Evolutionary conservation across 2,888 invertebrate genomes (phyloP), one percentile per base, ranked within the genome.

Genomic region (Mesochorus sp.): DNA sequence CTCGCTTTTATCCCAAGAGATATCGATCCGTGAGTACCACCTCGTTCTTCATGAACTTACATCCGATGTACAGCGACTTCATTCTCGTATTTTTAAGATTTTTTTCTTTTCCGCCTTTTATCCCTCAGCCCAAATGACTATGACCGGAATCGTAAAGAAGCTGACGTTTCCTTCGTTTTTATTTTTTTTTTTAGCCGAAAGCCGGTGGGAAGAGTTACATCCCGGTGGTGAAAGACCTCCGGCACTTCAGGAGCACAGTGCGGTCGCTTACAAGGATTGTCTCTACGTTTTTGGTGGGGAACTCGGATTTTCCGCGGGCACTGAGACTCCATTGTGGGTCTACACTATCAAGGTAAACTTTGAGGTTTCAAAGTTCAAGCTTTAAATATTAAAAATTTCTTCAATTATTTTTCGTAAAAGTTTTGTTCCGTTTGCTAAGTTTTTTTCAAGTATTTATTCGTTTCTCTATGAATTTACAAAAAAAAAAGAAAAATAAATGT

Each of bases 231-330:
- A 95, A 80, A 92, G 93, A 34, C 95, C 97, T 49, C 96, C 96
- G 0, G 94, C 95, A 81, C 93, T 97, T 76, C 97, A 97, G 91
- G 97, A 97, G 89, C 97, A 97, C 92, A 94, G 95, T 6, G 95
- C 96, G 64, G 95, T 97, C n/a, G 94, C 95, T 31, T 94, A 95
- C 92, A 94, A 93, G 87, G 94, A 94, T 85, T 92, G 93, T 82
- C 93, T 97, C 78, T 96, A 96, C 91, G 95, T 97, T 82, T 97
- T 97, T 91, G 97, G 97, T 0, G 97, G 97, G 0, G 96, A 97
- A 90, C 94, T 97, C 10, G 95, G 96, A 70, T 95, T 96, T 90
- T 94, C 95, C 26, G 93, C 94, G 5, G 94, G 94, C 83, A 94
- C 94, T 39, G 96, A 96, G 89, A 96, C 96, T 0, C 97, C 97